Base-by-base conservation (phyloP, 2,888 invertebrate genomes). In the Syritta pipiens region DNA sequence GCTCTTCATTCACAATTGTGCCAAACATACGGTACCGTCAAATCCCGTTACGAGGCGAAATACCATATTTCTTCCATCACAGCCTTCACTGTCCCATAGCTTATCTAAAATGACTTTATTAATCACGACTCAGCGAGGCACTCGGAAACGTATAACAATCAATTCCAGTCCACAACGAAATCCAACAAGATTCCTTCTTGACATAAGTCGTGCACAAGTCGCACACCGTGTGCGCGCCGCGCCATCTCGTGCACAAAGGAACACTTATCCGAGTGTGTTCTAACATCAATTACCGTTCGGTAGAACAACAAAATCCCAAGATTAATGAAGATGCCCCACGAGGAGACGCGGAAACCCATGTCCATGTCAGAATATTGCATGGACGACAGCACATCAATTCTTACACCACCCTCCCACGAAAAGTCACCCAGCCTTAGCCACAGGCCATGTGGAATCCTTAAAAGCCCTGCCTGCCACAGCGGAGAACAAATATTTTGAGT, bases 391-490 rank as follows among this genome's bases (percentile, higher is more conserved):
- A 76, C 76, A 62, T 76, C 76, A 76, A 59, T 69, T 63, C 53
- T 69, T 76, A 69, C 76, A 76, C 76, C 76, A 76, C 76, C 76
- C 76, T 76, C 76, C 76, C 76, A 76, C 76, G 76, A 26, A 62
- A 57, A 62, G 69, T 63, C 62, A 42, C 35, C n/a, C 20, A 7
- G n/a, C n/a, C 20, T 6, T 48, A 48, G 53, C 28, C 20, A 32
- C 30, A 1, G 12, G 22, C n/a, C 35, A 48, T 20, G 22, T 26
- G 40, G 42, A 57, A 44, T 14, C 65, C 57, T 6, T 37, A 62
- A 71, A 71, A 62, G 62, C 28, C 69, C 51, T 35, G 35, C 20
- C 57, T n/a, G n/a, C n/a, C n/a, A n/a, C n/a, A n/a, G n/a, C n/a
- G n/a, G n/a, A 71, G 63, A 77, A 72, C 55, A 72, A 79, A 79